Base-by-base conservation (phyloP, 2,888 invertebrate genomes). In the Hyposoter dolosus region DNA sequence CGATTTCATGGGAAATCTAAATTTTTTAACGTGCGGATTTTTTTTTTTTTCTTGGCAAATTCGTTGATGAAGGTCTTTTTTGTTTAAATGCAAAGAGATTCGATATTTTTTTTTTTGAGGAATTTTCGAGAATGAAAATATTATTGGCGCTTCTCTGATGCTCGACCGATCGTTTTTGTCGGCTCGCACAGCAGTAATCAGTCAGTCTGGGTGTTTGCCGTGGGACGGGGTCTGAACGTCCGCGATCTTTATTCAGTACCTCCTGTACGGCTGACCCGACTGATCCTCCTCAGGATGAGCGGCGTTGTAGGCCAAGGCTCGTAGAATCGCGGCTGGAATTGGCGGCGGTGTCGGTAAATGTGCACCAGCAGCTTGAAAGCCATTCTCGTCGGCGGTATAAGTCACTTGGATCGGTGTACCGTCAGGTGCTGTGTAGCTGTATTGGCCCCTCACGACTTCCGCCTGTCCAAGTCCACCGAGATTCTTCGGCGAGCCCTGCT, bases 331-430 rank as follows among this genome's bases (percentile, higher is more conserved):
- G 77, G 96, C 95, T 10, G 97, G 97, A 88, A 97, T 96, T 28
- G 97, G 97, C n/a, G 97, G 97, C 5, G 97, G 97, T 10, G 97
- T 97, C 17, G 97, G 97, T 66, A 97, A 94, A 93, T 97, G 97
- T 71, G 96, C 96, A 53, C 97, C 97, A 93, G 95, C 95, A 12
- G 96, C 96, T 90, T 96, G 96, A 93, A 96, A 96, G 65, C 96
- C 96, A 87, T 96, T 96, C 90, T 96, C 96, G 89, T 96, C 96
- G n/a, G 96, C 96, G 50, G 96, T 95, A 91, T 96, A 97, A 12
- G 95, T 95, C 17, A 96, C 94, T 0, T 95, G 92, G 87, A 96
- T 96, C 17, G 96, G 95, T 5, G 95, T 95, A 53, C 96, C 96
- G 88, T 97, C 96, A 2, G 96, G 96, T 0, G 96, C 95, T 47